Base-by-base conservation (phyloP, 2,113 vertebrate species). In the Meles meles region DNA sequence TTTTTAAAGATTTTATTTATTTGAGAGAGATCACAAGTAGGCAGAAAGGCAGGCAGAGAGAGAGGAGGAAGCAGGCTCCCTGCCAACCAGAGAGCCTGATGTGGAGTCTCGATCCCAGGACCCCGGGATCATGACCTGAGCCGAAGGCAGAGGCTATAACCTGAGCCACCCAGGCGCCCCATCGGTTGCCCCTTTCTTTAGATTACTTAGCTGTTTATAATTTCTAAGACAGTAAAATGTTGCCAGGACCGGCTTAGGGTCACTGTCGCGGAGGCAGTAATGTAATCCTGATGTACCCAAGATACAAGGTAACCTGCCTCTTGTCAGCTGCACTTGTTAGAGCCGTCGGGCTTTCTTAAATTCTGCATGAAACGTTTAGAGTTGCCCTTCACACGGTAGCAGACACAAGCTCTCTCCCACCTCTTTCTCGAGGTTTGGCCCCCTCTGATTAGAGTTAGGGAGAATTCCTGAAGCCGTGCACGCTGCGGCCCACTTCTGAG, bases 141-240 rank as follows among this genome's bases (percentile, higher is more conserved):
- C 49, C 15, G 5, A 52, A 52, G 14, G 49, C 49, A 52, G 15
- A 52, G 49, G 49, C 14, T 52, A 17, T 52, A 52, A 52, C 49
- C 49, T 17, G 49, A 52, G 49, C 14, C 49, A 52, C 15, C 14
- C 49, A 52, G 49, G 49, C 15, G 4, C 49, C 13, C 49, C 49
- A 49, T 49, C 12, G 0, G 2, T 94, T 93, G 23, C 21, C 47
- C 14, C 59, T 95, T 23, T 34, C 20, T 82, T 95, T 84, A 80
- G 7, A 12, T 52, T 77, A 87, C 21, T 96, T 80, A 92, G 57
- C 63, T 82, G 17, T 81, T 95, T 52, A 59, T 85, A 77, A 86
- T 94, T 94, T 79, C 55, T 29, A 88, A 86, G 49, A 85, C 59
- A 83, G 57, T 85, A 77, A 65, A 72, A 52, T 81, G 76, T 96